A percentile compares a stretch with the other conserved stretches of the same genome.
phyloP scores from a whole-genome alignment of 2,888 invertebrate genomes.

The Gerris lacustris region DNA sequence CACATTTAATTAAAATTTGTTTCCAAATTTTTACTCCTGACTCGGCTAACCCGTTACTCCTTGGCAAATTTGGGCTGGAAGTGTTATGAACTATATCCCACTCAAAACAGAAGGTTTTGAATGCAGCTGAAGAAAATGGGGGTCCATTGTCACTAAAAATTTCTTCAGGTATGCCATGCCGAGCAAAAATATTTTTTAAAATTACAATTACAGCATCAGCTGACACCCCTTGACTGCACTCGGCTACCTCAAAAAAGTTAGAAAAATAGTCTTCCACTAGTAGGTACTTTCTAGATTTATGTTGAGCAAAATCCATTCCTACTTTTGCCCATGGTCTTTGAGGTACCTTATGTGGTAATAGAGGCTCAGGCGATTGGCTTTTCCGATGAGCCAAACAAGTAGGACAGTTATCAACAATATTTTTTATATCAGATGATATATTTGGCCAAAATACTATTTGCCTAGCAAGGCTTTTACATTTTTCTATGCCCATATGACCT shows the following conservation, averaged over 20 bases:
- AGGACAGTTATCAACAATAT: not conserved
- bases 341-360: constrained; percentile 10
- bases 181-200: constrained; percentile 13
- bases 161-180: constrained; percentile 7
- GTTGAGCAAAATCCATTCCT: constrained; percentile 11
- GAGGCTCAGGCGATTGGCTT: not conserved
- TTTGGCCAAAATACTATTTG: not conserved
- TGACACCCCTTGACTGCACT: not conserved
- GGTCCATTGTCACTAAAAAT: constrained; percentile 15
- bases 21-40: not conserved
- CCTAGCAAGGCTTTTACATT: not conserved
- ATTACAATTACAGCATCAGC: constrained; percentile 1
- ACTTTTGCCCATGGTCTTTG: constrained; percentile 4
- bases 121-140: constrained; percentile 13
- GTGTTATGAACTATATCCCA: constrained; percentile 11
- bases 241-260: constrained; percentile 16
- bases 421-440: not conserved
- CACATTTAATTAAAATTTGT: constrained; percentile 9
- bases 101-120: not conserved
- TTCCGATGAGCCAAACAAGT: not conserved
- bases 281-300: constrained; percentile 2
- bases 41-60: constrained; percentile 12
- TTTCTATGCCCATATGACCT: not conserved
- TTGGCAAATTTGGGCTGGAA: constrained; percentile 7
- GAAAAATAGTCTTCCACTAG: constrained; percentile 12